Base-by-base conservation (phyloP, 2,888 invertebrate genomes). In the Platycnemis pennipes region DNA sequence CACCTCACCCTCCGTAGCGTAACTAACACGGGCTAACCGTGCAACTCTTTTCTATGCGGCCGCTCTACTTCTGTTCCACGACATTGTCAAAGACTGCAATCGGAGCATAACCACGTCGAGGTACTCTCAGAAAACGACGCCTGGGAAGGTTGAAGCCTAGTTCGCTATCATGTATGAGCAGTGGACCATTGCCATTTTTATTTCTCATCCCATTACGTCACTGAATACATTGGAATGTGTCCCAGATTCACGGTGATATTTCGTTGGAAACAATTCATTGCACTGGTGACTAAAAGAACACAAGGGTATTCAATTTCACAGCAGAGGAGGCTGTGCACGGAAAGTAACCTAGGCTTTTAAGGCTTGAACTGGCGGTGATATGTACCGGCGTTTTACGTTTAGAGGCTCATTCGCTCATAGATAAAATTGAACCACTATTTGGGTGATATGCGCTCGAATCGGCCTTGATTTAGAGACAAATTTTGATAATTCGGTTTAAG, bases 31-130 rank as follows among this genome's bases (percentile, higher is more conserved):
- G 77, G 63, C 63, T 16, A 53, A 63, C 22, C 63, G 37, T 37
- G 77, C 77, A 77, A 3, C 77, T 77, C 77, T 37, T 37, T n/a
- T 37, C 77, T n/a, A 37, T 37, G 16, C 8, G 77, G 37, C 26
- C 37, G 77, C 77, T 37, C 77, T 13, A 63, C 63, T 63, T 63
- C 3, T 63, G 63, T 7, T n/a, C n/a, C 26, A 77, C 77, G 37
- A 37, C 77, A 77, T 77, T 77, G 31, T 11, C 77, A 77, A 77
- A 77, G 77, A 37, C 16, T 77, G n/a, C 77, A 77, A 77, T 77
- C 77, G 77, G 77, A 77, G 77, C 77, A 77, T 77, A 77, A 77
- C 77, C 77, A 2, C 77, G 77, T 37, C 77, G 77, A 77, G 77
- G 37, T 13, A 37, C 2, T 11, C 77, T 77, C 77, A 13, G 77